A percentile compares a stretch with the other conserved stretches of the same genome.
These are phyloP conservation scores for Meriones psammophilus DNA, from an alignment of 2,797 vertebrate genomes.

Conservation along the genomic window DNA sequence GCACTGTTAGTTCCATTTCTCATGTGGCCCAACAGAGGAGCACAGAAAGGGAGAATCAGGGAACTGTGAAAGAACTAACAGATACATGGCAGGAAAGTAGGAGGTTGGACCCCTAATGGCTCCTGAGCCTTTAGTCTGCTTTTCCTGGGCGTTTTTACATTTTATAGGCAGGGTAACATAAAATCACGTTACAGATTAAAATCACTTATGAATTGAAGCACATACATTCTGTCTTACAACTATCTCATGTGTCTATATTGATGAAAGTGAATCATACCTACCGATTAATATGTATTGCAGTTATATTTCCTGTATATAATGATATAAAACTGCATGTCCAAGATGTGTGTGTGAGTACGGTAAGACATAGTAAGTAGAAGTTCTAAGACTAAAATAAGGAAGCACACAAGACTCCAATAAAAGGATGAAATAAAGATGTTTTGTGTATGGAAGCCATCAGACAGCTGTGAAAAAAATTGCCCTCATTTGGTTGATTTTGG, in stretches of 20 bases:
- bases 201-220: neutral
- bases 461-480: conserved; percentile 76
- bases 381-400: conserved; percentile 1
- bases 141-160: neutral
- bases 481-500: conserved; percentile 66
- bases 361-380: neutral
- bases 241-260: neutral
- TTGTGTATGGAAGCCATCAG: neutral
- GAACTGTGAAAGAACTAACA: neutral
- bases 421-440: conserved; percentile 61
- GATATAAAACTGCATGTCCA: neutral
- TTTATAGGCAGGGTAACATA: conserved; percentile 1
- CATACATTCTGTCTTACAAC: neutral
- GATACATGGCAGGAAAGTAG: neutral
- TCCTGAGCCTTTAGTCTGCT: neutral
- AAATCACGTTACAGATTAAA: neutral
- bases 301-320: neutral
- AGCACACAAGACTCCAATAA: conserved; percentile 40
- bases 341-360: neutral
- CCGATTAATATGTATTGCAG: neutral
- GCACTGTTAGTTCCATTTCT: neutral
- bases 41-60: neutral
- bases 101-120: neutral
- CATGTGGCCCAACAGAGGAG: neutral
- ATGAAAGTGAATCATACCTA: neutral